Evolutionary conservation across 2,797 vertebrate genomes (phyloP).

Genomic region (Myotis planiceps): DNA sequence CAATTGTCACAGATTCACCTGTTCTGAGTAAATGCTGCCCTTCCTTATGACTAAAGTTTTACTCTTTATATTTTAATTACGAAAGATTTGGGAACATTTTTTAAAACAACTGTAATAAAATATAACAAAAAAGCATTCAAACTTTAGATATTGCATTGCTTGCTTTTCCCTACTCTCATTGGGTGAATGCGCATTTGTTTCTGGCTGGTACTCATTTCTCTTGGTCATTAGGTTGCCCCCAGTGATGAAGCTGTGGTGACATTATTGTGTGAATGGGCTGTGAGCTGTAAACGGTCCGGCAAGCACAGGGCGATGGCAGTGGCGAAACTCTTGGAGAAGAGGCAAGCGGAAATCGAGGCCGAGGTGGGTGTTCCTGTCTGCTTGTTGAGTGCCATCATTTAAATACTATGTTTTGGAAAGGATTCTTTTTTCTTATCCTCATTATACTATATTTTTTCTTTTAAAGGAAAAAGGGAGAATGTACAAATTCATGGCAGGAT

Average conservation of each 20-base stretch:
- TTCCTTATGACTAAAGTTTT: background rate
- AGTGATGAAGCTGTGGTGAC: conserved; percentile 82
- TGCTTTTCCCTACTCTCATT: background rate
- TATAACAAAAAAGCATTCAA: background rate
- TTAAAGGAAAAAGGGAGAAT: background rate
- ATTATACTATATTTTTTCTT: background rate
- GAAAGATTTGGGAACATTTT: background rate
- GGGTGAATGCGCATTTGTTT: background rate
- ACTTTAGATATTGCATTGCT: rapidly evolving
- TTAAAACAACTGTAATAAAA: background rate
- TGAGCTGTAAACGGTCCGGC: conserved; percentile 86
- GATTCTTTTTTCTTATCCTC: background rate
- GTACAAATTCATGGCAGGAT: background rate
- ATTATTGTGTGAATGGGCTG: conserved; percentile 87
- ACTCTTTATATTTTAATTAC: background rate
- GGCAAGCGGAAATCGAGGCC: conserved; percentile 86
- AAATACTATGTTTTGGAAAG: background rate
- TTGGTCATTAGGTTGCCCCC: conserved; percentile 78
- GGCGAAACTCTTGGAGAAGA: conserved; percentile 87
- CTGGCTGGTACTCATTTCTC: background rate
- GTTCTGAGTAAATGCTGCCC: background rate
- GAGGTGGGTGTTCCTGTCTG: conserved; percentile 80
- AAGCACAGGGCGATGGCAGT: conserved; percentile 87
- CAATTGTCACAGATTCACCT: background rate
- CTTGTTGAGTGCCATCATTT: no score